Conservation (phyloP, 2,113 vertebrate species). For the Laterallus jamaicensis region DNA sequence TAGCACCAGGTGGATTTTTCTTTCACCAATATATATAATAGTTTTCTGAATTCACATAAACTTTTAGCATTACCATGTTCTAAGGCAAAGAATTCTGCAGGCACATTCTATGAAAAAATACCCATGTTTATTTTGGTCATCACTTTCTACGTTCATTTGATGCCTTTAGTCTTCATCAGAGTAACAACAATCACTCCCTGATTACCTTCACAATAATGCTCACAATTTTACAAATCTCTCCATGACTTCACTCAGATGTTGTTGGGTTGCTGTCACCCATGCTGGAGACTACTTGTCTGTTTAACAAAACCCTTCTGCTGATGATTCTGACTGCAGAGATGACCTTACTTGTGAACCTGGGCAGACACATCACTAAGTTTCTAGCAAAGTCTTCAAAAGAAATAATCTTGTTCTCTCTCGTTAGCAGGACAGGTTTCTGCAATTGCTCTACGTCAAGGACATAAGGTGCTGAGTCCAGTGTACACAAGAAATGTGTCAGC, state of each 20-base stretch:
- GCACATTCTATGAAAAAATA: not conserved
- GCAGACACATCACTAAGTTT: not conserved
- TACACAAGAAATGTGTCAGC: not conserved
- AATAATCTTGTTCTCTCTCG: not conserved
- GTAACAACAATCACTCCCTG: not conserved
- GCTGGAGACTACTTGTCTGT: not conserved
- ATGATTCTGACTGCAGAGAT: not conserved
- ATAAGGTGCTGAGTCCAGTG: not conserved
- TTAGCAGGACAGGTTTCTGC: not conserved
- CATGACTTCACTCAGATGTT: not conserved
- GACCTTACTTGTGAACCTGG: not conserved
- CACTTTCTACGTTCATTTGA: not conserved
- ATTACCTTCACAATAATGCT: not conserved
- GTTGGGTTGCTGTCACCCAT: not conserved
- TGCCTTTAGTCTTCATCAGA: not conserved
- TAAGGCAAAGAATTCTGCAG: not conserved
- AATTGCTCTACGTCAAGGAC: not conserved
- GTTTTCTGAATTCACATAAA: slow-evolving; percentile 5
- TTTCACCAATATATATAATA: not conserved
- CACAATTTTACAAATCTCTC: not conserved
- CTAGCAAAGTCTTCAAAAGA: not conserved
- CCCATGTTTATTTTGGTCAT: not conserved
- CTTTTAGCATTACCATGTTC: not conserved
- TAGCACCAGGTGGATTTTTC: slow-evolving; percentile 34
- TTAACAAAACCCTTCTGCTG: not conserved